Evolutionary conservation across 2,113 vertebrate species (phyloP).

Genomic region (Brachypodius melanocephalos): DNA sequence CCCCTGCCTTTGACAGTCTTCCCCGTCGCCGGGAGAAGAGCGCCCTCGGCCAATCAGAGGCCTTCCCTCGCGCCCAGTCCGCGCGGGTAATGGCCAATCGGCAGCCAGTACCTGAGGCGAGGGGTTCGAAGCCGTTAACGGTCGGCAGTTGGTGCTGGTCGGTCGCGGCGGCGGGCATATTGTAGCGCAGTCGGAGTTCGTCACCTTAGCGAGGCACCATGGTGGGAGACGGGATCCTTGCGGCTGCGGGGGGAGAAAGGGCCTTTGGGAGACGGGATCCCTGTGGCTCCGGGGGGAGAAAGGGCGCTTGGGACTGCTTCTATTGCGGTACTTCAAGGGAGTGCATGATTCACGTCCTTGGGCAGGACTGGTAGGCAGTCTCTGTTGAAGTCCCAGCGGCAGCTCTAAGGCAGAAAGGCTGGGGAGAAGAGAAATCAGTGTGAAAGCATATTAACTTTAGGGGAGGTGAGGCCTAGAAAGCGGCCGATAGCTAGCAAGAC

Average conservation of each 20-base stretch:
- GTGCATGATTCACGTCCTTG: accelerated
- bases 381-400: background rate
- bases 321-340: background rate
- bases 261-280: background rate
- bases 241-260: background rate
- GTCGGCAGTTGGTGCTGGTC: background rate
- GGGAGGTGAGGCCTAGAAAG: background rate
- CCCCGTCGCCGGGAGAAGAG: background rate
- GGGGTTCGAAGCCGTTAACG: background rate
- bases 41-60: background rate
- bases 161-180: accelerated
- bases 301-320: accelerated
- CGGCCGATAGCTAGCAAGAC: no score
- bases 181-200: background rate
- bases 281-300: background rate
- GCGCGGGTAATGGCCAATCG: background rate
- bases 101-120: background rate
- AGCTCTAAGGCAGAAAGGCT: no score
- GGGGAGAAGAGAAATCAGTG: background rate
- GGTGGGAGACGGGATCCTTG: background rate
- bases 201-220: background rate
- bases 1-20: accelerated
- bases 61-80: background rate
- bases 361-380: background rate
- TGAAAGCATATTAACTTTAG: background rate